A percentile compares a stretch with the other conserved stretches of the same genome.
Conservation (phyloP, 1,140 invertebrate genomes). For the Prorops nasuta region DNA sequence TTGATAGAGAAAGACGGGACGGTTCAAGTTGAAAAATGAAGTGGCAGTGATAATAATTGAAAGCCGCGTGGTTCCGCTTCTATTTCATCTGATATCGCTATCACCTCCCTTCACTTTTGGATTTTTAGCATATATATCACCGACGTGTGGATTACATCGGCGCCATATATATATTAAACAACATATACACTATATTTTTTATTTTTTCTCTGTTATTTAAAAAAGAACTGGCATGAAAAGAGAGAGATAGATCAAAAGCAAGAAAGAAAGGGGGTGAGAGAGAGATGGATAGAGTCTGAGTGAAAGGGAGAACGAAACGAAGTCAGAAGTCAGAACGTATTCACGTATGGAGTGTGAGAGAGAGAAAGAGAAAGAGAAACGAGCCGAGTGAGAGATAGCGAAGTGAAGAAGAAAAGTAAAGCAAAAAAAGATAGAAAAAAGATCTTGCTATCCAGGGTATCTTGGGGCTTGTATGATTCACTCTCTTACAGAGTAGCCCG, state of each 20-base stretch:
- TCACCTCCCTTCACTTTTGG: too few relatives aligned
- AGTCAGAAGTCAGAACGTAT: slow-evolving; percentile 1
- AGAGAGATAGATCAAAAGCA: slow-evolving; percentile 9
- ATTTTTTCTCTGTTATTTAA: slow-evolving; percentile 8
- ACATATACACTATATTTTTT: slow-evolving; percentile 15
- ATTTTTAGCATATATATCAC: too few relatives aligned
- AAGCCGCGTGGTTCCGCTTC: slow-evolving; percentile 20
- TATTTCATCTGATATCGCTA: slow-evolving; percentile 17
- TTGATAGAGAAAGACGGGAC: too few relatives aligned
- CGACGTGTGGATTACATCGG: slow-evolving; percentile 23
- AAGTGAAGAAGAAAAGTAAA: too few relatives aligned
- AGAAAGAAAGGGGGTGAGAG: slow-evolving; percentile 10
- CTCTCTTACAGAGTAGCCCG: slow-evolving; percentile 27
- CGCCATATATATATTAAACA: slow-evolving; percentile 16
- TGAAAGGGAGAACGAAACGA: background rate
- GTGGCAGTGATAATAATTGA: slow-evolving; percentile 13
- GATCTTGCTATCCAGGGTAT: slow-evolving; percentile 26
- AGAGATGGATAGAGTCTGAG: slow-evolving; percentile 10
- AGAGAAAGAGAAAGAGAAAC: slow-evolving; percentile 1
- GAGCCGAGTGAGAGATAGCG: background rate
- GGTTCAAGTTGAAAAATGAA: slow-evolving; percentile 11
- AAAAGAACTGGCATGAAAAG: background rate
- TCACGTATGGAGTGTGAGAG: background rate
- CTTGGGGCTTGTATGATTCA: slow-evolving; percentile 38
- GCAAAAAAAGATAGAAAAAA: slow-evolving; percentile 9